Evolutionary conservation across 1,140 invertebrate genomes (phyloP), one percentile per base, ranked within the genome.

Genomic region (Maniola jurtina): DNA sequence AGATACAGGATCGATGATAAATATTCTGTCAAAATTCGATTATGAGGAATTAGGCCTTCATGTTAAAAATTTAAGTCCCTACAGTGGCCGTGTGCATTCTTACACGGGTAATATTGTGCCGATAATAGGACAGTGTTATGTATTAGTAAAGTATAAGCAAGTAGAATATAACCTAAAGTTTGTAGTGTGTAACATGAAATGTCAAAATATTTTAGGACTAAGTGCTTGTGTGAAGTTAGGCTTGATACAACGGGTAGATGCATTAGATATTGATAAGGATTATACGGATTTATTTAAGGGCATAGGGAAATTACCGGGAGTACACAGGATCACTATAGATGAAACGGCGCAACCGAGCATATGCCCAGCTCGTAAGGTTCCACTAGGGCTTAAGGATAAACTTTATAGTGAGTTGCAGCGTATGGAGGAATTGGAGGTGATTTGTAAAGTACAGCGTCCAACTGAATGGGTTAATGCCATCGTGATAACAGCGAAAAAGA

Each of bases 91-190:
- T 9, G 52, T 73, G 14, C 16, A 70, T 40, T 73, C 71, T 2
- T 73, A 70, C 35, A 73, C 57, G 55, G 61, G 62, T 58, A 50
- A 73, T 58, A 38, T 52, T 5, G 70, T 73, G 7, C 68, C 68
- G 16, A 60, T 73, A 58, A 65, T 57, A 48, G 72, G 68, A 10
- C 38, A 57, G 14, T 70, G 72, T 62, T n/a, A 63, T 57, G 45
- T 73, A 55, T 15, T 10, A 3, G 70, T 64, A 50, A 57, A 7
- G n/a, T 73, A 64, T 65, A 70, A 70, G 61, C 66, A 69, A 52
- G 48, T 35, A 42, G 10, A 10, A 10, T 67, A 64, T 47, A 52
- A 58, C 34, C 58, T 73, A 33, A 61, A 61, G 25, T 70, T 73
- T 67, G 67, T 64, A 3, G 52, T 73, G 6, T 56, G 68, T 11